phyloP scores from a whole-genome alignment of 2,888 invertebrate species.

The Epiblema foenella region DNA sequence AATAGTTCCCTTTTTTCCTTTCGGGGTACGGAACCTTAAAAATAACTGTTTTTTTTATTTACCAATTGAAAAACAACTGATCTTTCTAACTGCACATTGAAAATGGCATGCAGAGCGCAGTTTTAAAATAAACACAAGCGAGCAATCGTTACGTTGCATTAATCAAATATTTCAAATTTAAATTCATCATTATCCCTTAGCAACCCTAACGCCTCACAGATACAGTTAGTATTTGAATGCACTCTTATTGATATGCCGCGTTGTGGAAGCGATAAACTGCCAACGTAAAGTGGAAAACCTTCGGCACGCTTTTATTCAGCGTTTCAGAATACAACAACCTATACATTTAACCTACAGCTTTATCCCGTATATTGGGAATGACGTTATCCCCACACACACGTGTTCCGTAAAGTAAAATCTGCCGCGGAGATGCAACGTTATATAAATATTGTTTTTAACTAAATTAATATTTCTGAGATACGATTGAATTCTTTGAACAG shows the following conservation, averaged over 20 bases:
- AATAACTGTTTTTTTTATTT: too few relatives aligned
- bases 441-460: too few relatives aligned
- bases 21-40: too few relatives aligned
- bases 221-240: not conserved
- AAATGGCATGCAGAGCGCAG: conserved; percentile 29
- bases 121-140: conserved; percentile 10
- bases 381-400: too few relatives aligned
- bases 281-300: conserved; percentile 13
- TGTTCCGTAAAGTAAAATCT: not conserved
- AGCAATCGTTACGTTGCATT: conserved; percentile 11
- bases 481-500: too few relatives aligned
- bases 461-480: too few relatives aligned
- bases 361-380: not conserved
- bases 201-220: not conserved
- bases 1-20: too few relatives aligned
- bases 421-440: not conserved
- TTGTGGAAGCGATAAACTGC: not conserved
- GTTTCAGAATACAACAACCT: not conserved
- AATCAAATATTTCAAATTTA: conserved; percentile 2
- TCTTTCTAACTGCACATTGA: too few relatives aligned
- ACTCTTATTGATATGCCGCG: not conserved
- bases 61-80: too few relatives aligned
- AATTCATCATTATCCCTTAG: conserved; percentile 8
- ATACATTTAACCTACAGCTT: not conserved
- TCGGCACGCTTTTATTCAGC: conserved; percentile 14